Base-by-base conservation (phyloP, 2,113 vertebrate species). In the Oplegnathus fasciatus region DNA sequence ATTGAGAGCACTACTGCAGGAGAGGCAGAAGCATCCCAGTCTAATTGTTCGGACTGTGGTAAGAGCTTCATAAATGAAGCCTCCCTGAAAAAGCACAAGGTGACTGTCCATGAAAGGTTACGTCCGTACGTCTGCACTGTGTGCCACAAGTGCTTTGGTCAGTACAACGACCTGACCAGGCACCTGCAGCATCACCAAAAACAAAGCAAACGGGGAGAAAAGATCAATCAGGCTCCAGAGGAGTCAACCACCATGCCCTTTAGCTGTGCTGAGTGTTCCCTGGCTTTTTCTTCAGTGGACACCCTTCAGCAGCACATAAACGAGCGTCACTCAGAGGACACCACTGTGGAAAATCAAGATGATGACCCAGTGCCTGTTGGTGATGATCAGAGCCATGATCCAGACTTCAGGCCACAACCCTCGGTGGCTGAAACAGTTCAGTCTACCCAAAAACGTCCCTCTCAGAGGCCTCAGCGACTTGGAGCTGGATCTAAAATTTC, bases 141-240 rank as follows among this genome's bases (percentile, higher is more conserved):
- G 42, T 95, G 94, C 55, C 91, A 89, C 55, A 93, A 87, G 70
- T 82, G 91, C 79, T 95, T 95, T 3, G 67, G 88, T 13, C 92
- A 94, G 83, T 83, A 86, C 84, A 70, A 75, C 17, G 93, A 94
- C 83, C 86, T 94, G 55, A 84, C 65, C 77, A 77, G 92, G 44
- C 94, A 94, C 48, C 87, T 94, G 40, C 76, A 18, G 46, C 24
- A 55, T 30, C 93, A 95, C 58, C 75, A 84, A 0, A 84, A 61
- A 5, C 58, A 68, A 40, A 68, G 18, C 2, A 64, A 88, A 50
- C 54, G 2, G 5, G 15, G 9, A 6, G 48, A 32, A 18, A 30
- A 40, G 40, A 0, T 0, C 0, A 30, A 5, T 0, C 1, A 26
- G 62, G 37, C 50, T 26, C 5, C 78, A 0, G 78, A 79, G 0